Conservation (phyloP, 2,888 invertebrate species). For the Thereva unica region DNA sequence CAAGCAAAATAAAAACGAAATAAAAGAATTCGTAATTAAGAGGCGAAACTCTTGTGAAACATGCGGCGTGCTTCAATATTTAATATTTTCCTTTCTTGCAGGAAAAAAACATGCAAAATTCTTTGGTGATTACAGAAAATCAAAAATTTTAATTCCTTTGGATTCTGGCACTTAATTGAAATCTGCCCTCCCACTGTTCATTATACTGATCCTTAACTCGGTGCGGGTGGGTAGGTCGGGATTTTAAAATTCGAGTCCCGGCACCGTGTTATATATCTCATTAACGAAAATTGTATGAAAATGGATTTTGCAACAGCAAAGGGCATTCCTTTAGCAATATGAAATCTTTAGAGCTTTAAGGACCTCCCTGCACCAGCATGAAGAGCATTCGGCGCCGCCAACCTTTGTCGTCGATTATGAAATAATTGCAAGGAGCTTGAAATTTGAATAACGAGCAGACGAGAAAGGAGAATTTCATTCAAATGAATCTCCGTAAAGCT, state of each 20-base stretch:
- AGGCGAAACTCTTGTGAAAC: no score
- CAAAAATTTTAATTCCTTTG: no score
- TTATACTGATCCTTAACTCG: not conserved
- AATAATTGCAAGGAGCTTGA: slow-evolving; percentile 27
- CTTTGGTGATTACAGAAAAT: no score
- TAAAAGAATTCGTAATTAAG: no score
- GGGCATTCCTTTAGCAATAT: no score
- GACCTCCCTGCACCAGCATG: slow-evolving; percentile 1
- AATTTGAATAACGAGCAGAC: slow-evolving; percentile 30
- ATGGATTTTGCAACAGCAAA: slow-evolving; percentile 2
- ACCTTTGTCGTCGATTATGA: slow-evolving; percentile 27
- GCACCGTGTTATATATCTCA: slow-evolving; percentile 24
- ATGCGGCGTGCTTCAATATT: no score
- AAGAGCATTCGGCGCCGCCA: slow-evolving; percentile 24
- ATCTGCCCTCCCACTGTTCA: slow-evolving; percentile 15
- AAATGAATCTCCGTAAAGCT: slow-evolving; percentile 19
- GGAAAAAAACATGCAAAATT: no score
- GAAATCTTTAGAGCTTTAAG: no score
- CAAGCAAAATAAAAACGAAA: no score
- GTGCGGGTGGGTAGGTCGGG: slow-evolving; percentile 5
- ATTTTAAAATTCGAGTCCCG: slow-evolving; percentile 26
- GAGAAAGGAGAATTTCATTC: slow-evolving; percentile 23
- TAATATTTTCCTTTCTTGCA: no score
- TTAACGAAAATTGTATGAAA: slow-evolving; percentile 26
- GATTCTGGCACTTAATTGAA: not conserved